These are phyloP conservation scores for Pangasius larnaudii DNA, from an alignment of 2,797 vertebrate genomes.

Conservation along the genomic window DNA sequence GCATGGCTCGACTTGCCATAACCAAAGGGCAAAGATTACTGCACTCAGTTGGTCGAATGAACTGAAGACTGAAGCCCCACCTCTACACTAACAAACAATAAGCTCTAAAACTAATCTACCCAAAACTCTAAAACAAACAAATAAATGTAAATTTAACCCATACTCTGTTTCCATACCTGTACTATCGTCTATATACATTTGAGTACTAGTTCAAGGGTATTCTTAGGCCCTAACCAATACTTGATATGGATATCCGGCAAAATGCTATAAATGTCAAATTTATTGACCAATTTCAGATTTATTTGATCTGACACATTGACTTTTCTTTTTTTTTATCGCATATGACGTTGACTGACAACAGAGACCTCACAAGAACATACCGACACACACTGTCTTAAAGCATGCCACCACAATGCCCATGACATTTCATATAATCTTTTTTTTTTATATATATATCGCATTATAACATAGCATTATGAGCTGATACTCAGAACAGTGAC, in stretches of 20 bases:
- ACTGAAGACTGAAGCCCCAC: not conserved
- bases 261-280: not conserved
- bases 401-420: not conserved
- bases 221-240: not conserved
- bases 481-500: not conserved
- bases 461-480: not conserved
- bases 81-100: not conserved
- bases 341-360: not conserved
- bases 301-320: not conserved
- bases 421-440: not conserved
- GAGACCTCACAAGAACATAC: not conserved
- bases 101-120: too few species aligned
- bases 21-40: not conserved
- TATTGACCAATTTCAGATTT: not conserved
- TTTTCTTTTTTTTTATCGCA: not conserved
- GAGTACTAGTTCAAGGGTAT: not conserved
- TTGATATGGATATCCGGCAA: not conserved
- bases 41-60: not conserved
- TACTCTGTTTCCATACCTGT: not conserved
- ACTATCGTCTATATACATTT: not conserved
- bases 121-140: not conserved
- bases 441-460: not conserved
- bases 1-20: constrained; percentile 14
- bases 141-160: not conserved
- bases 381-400: not conserved